Percentiles rank a stretch among this genome's conserved stretches.
Evolutionary conservation across 2,113 vertebrate species (phyloP).

Genomic region (Empidonax traillii): DNA sequence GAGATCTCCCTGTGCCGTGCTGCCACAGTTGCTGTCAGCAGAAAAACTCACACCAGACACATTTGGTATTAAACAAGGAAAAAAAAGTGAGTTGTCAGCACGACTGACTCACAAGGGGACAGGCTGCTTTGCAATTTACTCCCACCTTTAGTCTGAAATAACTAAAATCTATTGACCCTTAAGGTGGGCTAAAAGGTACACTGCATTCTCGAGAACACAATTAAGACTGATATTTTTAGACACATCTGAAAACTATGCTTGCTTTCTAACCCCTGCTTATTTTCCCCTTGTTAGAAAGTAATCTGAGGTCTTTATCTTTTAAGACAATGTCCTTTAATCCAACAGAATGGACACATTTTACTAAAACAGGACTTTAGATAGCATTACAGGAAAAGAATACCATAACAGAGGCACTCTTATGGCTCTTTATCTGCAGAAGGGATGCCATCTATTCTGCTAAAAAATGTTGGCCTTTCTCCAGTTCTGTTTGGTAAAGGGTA

Average conservation of each 20-base stretch:
- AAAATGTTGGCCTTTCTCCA: not conserved
- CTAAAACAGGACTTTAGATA: not conserved
- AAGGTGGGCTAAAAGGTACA: not conserved
- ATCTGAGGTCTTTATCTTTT: not conserved
- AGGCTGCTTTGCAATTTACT: conserved; percentile 7
- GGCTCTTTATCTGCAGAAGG: not conserved
- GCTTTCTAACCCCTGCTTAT: not conserved
- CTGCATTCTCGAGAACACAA: not conserved
- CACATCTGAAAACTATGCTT: not conserved
- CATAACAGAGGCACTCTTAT: not conserved
- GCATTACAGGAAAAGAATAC: not conserved
- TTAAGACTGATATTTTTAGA: not conserved
- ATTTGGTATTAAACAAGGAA: not conserved
- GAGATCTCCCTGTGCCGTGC: not conserved
- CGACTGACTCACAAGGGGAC: not conserved
- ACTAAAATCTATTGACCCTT: not conserved
- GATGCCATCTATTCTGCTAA: not conserved
- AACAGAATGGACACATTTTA: not conserved
- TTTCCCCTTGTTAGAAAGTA: not conserved
- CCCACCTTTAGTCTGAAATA: not conserved
- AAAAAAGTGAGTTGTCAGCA: not conserved
- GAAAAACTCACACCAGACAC: not conserved
- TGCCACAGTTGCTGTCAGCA: not conserved
- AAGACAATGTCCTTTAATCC: not conserved
- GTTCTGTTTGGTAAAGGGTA: not conserved